A percentile compares a stretch with the other conserved stretches of the same genome.
Conservation (phyloP, 2,797 vertebrate genomes). For the Crenuchus spilurus region DNA sequence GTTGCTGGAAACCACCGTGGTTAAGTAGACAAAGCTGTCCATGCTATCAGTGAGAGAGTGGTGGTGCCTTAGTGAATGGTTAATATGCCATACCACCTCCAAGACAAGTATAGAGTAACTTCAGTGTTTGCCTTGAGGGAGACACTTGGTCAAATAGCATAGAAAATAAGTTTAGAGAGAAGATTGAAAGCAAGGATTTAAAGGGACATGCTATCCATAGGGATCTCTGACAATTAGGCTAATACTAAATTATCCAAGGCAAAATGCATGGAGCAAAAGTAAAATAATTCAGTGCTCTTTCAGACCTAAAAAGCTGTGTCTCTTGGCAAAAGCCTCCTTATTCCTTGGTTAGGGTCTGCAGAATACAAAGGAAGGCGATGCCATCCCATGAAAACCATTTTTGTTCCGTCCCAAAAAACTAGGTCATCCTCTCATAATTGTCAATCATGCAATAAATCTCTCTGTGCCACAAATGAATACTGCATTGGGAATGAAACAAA, state of each 20-base stretch:
- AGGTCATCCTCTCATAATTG: slow-evolving; percentile 91
- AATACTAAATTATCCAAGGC: slow-evolving; percentile 50
- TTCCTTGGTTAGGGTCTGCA: slow-evolving; percentile 67
- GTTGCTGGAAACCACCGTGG: slow-evolving; percentile 58
- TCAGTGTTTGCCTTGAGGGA: slow-evolving; percentile 54
- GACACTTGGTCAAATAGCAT: slow-evolving; percentile 52
- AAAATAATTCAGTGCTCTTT: slow-evolving; percentile 54
- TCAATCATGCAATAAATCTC: slow-evolving; percentile 93
- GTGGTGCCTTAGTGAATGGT: slow-evolving; percentile 23
- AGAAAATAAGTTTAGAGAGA: slow-evolving; percentile 51
- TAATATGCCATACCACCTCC: slow-evolving; percentile 44
- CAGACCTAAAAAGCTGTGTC: slow-evolving; percentile 59
- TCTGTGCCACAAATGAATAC: slow-evolving; percentile 87
- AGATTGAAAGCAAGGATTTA: slow-evolving; percentile 43
- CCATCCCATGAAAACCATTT: slow-evolving; percentile 84
- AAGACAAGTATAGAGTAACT: slow-evolving; percentile 41
- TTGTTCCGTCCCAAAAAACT: slow-evolving; percentile 86
- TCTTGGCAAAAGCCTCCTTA: slow-evolving; percentile 65
- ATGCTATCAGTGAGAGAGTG: slow-evolving; percentile 2
- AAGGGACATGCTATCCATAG: slow-evolving; percentile 44
- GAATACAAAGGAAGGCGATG: slow-evolving; percentile 77
- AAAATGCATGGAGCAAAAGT: slow-evolving; percentile 47
- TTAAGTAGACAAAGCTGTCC: slow-evolving; percentile 25
- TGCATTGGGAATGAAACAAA: slow-evolving; percentile 88
- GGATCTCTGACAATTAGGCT: slow-evolving; percentile 49